Conservation (phyloP, 2,113 vertebrate species). For the Hippolais icterina region DNA sequence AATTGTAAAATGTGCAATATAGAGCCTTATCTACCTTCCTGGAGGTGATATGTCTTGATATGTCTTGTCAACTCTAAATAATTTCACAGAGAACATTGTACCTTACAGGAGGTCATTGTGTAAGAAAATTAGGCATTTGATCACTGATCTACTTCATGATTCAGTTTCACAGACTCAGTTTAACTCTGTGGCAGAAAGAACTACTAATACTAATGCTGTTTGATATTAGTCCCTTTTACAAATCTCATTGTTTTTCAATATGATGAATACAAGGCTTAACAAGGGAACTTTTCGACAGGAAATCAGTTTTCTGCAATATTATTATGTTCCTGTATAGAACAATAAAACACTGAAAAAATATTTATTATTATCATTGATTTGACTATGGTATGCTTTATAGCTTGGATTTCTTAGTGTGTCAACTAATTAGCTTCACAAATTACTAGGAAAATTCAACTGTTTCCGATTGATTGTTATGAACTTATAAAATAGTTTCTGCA, state of each 20-base stretch:
- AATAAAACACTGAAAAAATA: slow-evolving; percentile 26
- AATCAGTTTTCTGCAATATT: slow-evolving; percentile 40
- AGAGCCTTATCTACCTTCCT: not conserved
- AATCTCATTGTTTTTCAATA: slow-evolving; percentile 6
- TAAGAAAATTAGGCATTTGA: not conserved
- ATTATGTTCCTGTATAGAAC: not conserved
- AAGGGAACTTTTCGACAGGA: not conserved
- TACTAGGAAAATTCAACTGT: slow-evolving; percentile 27
- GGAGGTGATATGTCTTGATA: not conserved
- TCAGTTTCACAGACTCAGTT: not conserved
- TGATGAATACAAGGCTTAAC: not conserved
- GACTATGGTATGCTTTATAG: slow-evolving; percentile 2
- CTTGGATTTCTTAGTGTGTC: slow-evolving; percentile 8
- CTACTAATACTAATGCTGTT: not conserved
- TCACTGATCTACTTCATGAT: not conserved
- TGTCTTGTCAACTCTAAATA: not conserved
- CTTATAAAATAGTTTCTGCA: not conserved
- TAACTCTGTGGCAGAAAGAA: not conserved
- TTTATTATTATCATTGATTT: slow-evolving; percentile 45
- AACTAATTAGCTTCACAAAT: slow-evolving; percentile 59
- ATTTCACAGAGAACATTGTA: not conserved
- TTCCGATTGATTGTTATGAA: slow-evolving; percentile 30
- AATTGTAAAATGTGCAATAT: not conserved
- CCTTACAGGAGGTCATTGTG: not conserved
- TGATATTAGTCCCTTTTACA: slow-evolving; percentile 3